Evolutionary conservation across 2,797 vertebrate species (phyloP).

Genomic region (Sternotherus odoratus): DNA sequence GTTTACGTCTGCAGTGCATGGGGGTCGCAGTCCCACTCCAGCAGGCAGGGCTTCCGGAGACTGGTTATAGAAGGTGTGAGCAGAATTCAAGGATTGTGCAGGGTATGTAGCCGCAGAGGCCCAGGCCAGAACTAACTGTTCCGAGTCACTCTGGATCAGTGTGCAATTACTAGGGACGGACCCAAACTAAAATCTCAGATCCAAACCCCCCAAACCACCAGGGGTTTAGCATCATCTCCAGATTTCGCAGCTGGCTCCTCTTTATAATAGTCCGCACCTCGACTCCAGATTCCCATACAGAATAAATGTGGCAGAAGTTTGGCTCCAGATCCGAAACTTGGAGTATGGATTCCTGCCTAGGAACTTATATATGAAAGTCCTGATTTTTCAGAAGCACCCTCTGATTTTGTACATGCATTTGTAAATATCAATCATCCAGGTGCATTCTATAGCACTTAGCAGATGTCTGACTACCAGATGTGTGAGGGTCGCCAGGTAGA

Average conservation of each 20-base stretch:
- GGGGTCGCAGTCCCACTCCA: neutral
- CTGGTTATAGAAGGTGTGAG: neutral
- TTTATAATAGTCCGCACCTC: neutral
- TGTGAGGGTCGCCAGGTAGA: neutral
- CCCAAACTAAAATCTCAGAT: neutral
- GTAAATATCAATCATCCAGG: neutral
- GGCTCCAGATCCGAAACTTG: neutral
- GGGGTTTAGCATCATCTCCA: neutral
- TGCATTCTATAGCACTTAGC: neutral
- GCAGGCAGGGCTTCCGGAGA: neutral
- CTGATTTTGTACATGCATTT: neutral
- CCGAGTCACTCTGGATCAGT: neutral
- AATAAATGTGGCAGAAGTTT: neutral
- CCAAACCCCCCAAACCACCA: neutral
- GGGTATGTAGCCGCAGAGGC: neutral
- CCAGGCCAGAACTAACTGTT: neutral
- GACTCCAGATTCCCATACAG: neutral
- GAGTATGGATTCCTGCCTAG: neutral
- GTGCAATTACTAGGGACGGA: neutral
- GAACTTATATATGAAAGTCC: rapidly evolving
- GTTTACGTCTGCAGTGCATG: neutral
- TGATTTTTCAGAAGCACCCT: neutral
- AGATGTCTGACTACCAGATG: neutral
- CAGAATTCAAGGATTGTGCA: rapidly evolving
- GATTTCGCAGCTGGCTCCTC: neutral